phyloP scores from a whole-genome alignment of 2,113 vertebrate genomes.

The Cryptomyrus ogoouensis region DNA sequence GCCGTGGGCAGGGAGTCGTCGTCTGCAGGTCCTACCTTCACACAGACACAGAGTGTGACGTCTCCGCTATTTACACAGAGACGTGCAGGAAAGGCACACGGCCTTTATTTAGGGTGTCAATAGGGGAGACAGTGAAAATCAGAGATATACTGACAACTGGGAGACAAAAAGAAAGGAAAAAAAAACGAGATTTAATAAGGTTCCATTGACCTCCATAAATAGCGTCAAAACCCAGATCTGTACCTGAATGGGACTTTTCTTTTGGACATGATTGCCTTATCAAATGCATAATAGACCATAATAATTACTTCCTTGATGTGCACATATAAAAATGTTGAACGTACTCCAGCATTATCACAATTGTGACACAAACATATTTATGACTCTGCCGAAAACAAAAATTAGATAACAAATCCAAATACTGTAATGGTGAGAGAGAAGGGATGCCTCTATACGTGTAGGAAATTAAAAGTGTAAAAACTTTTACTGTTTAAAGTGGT shows the following conservation, averaged over 20 bases:
- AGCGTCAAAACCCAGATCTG: background rate
- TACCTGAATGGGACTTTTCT: background rate
- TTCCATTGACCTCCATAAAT: background rate
- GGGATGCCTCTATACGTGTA: background rate
- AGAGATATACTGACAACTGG: background rate
- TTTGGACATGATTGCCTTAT: background rate
- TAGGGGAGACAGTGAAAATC: background rate
- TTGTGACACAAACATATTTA: background rate
- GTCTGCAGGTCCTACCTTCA: slow-evolving; percentile 19
- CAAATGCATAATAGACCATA: background rate
- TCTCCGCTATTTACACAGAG: slow-evolving; percentile 26
- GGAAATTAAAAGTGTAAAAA: background rate
- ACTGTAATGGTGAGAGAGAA: background rate
- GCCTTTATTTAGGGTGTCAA: slow-evolving; percentile 23
- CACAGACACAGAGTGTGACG: background rate
- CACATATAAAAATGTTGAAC: background rate
- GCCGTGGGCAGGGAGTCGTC: slow-evolving; percentile 16
- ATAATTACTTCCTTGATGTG: background rate
- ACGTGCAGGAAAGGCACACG: slow-evolving; percentile 26
- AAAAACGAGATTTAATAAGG: background rate
- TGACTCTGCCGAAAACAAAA: background rate
- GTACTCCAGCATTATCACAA: background rate
- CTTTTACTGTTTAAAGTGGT: background rate
- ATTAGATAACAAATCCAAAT: background rate
- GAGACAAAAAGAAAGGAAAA: background rate